Percentiles rank a stretch among this genome's conserved stretches.
These are phyloP conservation scores for Drosophila orena DNA, from an alignment of 1,140 invertebrate genomes.

Conservation along the genomic window DNA sequence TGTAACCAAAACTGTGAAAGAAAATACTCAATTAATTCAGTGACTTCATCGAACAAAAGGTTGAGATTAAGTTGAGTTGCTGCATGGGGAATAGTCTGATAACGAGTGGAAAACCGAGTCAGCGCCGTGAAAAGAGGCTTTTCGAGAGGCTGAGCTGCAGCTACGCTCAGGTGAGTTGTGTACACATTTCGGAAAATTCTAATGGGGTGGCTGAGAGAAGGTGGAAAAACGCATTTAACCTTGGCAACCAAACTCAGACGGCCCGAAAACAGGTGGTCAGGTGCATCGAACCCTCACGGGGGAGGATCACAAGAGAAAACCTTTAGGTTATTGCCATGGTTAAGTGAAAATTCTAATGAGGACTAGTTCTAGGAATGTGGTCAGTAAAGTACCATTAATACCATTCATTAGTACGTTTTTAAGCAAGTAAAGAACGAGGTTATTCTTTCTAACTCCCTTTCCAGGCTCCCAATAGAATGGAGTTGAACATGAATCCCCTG, in stretches of 20 bases:
- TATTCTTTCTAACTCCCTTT: not conserved
- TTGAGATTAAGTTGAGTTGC: conserved; percentile 14
- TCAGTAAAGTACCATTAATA: no score
- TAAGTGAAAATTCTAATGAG: not conserved
- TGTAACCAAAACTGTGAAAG: not conserved
- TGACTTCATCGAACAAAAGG: not conserved
- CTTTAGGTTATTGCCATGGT: not conserved
- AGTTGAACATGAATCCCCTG: conserved; percentile 24
- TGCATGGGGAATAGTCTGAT: conserved; percentile 65
- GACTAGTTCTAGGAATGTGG: no score
- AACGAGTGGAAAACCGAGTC: conserved; percentile 44
- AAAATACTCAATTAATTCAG: not conserved
- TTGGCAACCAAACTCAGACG: conserved; percentile 29
- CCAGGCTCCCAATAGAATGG: conserved; percentile 23
- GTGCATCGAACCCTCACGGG: conserved; percentile 14
- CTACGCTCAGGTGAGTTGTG: conserved; percentile 54
- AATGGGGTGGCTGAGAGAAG: not conserved
- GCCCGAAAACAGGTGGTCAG: conserved; percentile 25
- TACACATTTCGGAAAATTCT: conserved; percentile 11
- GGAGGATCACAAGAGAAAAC: conserved; percentile 9
- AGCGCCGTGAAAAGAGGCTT: conserved; percentile 47
- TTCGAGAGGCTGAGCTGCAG: conserved; percentile 53
- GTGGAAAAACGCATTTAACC: conserved; percentile 24
- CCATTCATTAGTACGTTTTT: no score
- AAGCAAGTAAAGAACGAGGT: no score